Evolutionary conservation across 2,888 invertebrate species (phyloP).

Genomic region (Epinotia demarniana): DNA sequence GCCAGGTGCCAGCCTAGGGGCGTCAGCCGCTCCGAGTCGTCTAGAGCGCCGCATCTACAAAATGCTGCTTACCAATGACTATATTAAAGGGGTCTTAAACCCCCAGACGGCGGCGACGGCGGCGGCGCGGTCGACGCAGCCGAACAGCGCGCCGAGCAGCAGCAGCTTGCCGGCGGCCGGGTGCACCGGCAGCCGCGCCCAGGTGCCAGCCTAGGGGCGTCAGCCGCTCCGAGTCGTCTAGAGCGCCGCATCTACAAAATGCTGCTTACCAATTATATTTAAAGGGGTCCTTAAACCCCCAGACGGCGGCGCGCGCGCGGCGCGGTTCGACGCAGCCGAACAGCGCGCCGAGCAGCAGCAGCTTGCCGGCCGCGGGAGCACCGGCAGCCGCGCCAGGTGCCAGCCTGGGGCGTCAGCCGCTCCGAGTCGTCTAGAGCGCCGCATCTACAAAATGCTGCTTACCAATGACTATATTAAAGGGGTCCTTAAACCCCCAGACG

Average conservation of each 20-base stretch:
- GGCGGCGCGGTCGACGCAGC: conserved; percentile 95
- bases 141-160: conserved; percentile 93
- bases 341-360: too few species aligned
- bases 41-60: conserved; percentile 91
- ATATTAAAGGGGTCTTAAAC: conserved; percentile 92
- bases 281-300: too few species aligned
- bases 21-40: conserved; percentile 90
- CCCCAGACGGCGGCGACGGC: conserved; percentile 94
- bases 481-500: too few species aligned
- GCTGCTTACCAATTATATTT: too few species aligned
- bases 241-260: conserved; percentile 90
- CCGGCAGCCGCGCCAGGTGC: too few species aligned
- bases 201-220: conserved; percentile 96
- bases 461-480: too few species aligned
- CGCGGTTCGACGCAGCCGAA: too few species aligned
- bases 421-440: too few species aligned
- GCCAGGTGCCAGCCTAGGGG: conserved; percentile 96
- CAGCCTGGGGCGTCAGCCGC: too few species aligned
- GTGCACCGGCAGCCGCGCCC: conserved; percentile 94
- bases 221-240: conserved; percentile 89
- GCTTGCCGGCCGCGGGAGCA: too few species aligned
- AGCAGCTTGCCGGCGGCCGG: conserved; percentile 97
- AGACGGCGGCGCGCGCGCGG: too few species aligned
- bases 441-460: too few species aligned
- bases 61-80: conserved; percentile 88